Conservation (phyloP, 1,140 invertebrate species). For the Cotesia chilonis region DNA sequence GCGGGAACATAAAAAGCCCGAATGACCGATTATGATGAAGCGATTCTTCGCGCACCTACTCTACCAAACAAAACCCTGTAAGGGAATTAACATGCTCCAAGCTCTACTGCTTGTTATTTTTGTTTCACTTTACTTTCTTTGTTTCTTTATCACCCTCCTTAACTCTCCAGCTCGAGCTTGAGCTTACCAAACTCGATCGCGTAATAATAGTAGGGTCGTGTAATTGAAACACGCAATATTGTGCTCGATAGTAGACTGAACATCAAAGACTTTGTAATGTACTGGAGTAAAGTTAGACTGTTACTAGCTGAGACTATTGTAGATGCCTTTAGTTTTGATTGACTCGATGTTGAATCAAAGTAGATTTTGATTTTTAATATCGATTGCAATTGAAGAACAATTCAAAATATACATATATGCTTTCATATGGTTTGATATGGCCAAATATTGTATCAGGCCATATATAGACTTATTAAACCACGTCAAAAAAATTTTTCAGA, state of each 20-base stretch:
- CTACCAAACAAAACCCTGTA: constrained; percentile 31
- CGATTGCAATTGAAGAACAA: too few relatives aligned
- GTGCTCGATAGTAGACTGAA: constrained; percentile 47
- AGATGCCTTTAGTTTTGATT: too few relatives aligned
- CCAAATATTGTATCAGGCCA: too few relatives aligned
- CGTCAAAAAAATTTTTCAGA: too few relatives aligned
- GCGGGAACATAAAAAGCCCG: constrained; percentile 29
- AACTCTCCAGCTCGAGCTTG: constrained; percentile 3
- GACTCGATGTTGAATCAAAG: too few relatives aligned
- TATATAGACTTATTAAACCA: too few relatives aligned
- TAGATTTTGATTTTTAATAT: too few relatives aligned
- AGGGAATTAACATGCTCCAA: not conserved
- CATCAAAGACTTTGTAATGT: too few relatives aligned
- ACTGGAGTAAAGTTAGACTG: too few relatives aligned
- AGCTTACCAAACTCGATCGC: constrained; percentile 27
- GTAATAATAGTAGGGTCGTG: constrained; percentile 14
- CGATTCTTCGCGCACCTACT: constrained; percentile 51
- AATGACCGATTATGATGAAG: constrained; percentile 67
- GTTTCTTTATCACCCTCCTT: not conserved
- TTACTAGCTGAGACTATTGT: too few relatives aligned
- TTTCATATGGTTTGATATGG: too few relatives aligned
- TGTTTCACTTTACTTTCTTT: not conserved
- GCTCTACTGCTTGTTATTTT: not conserved
- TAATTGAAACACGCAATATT: constrained; percentile 64
- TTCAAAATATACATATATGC: too few relatives aligned